Evolutionary conservation across 2,797 vertebrate species (phyloP).

Genomic region (Silurus lanzhouensis): DNA sequence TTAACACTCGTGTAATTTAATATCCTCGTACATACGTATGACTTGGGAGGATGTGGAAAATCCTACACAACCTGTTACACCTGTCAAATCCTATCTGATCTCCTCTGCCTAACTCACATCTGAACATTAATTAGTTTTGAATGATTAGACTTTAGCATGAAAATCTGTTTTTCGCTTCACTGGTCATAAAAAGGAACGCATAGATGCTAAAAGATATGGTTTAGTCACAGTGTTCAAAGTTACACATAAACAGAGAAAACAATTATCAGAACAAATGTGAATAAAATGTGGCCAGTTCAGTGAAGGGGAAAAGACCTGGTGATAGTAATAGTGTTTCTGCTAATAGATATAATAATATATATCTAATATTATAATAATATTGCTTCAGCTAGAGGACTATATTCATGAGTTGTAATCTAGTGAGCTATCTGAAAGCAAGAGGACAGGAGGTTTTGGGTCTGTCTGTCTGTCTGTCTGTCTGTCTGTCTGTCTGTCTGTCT

Average conservation of each 20-base stretch:
- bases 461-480: too few relatives aligned
- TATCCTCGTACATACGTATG: background rate
- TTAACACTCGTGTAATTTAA: background rate
- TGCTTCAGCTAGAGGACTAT: background rate
- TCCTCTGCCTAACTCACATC: constrained; percentile 20
- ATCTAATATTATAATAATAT: too few relatives aligned
- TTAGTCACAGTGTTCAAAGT: background rate
- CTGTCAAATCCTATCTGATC: constrained; percentile 28
- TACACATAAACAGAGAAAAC: background rate
- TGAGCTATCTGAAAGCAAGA: background rate
- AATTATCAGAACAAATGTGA: background rate
- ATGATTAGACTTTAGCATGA: constrained; percentile 23
- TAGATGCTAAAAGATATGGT: constrained; percentile 1
- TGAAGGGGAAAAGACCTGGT: background rate
- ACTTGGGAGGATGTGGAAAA: constrained; percentile 1
- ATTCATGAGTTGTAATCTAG: background rate
- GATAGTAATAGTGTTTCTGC: background rate
- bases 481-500: too few relatives aligned
- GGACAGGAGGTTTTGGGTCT: too few relatives aligned
- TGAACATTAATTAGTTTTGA: constrained; percentile 32
- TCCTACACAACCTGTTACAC: background rate
- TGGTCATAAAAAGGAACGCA: constrained; percentile 25
- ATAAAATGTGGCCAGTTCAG: background rate
- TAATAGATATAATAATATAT: background rate
- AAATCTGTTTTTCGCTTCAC: constrained; percentile 21